Percentiles rank a stretch among this genome's conserved stretches.
Evolutionary conservation across 2,888 invertebrate genomes (phyloP).

Genomic region (Diaprepes abbreviatus): DNA sequence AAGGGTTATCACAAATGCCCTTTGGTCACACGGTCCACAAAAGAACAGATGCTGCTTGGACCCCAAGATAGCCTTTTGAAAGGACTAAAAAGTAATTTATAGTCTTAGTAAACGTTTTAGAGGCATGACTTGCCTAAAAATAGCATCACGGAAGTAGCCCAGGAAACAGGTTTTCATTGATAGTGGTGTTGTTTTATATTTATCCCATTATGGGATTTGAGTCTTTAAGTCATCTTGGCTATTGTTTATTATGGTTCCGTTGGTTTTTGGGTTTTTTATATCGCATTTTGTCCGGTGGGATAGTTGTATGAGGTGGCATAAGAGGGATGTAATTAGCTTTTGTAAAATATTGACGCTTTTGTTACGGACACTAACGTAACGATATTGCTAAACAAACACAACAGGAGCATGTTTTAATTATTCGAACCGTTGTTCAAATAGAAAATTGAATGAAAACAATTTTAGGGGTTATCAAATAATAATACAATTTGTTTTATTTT

Average conservation of each 20-base stretch:
- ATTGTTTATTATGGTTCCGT: slow-evolving; percentile 54
- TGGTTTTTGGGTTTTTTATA: slow-evolving; percentile 52
- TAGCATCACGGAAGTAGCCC: slow-evolving; percentile 52
- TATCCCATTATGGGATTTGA: slow-evolving; percentile 52
- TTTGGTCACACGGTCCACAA: slow-evolving; percentile 60
- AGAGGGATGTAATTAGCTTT: slow-evolving; percentile 45
- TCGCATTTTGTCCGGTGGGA: slow-evolving; percentile 36
- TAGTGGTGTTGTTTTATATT: slow-evolving; percentile 52
- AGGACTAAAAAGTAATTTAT: slow-evolving; percentile 48
- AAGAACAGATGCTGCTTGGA: slow-evolving; percentile 58
- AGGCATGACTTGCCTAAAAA: slow-evolving; percentile 57
- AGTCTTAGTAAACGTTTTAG: slow-evolving; percentile 55
- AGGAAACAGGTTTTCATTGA: slow-evolving; percentile 58
- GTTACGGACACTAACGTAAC: slow-evolving; percentile 19
- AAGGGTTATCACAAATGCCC: slow-evolving; percentile 56
- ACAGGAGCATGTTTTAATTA: no score
- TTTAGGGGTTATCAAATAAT: no score
- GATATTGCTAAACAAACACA: slow-evolving; percentile 31
- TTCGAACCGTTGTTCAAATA: no score
- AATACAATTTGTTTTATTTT: no score
- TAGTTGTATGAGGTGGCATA: slow-evolving; percentile 12
- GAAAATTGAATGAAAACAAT: no score
- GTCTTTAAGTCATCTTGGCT: slow-evolving; percentile 45
- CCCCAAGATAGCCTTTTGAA: slow-evolving; percentile 49
- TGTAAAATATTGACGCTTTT: slow-evolving; percentile 38